Evolutionary conservation across 2,888 invertebrate genomes (phyloP), one percentile per base, ranked within the genome.

Genomic region (Leucoma salicis): DNA sequence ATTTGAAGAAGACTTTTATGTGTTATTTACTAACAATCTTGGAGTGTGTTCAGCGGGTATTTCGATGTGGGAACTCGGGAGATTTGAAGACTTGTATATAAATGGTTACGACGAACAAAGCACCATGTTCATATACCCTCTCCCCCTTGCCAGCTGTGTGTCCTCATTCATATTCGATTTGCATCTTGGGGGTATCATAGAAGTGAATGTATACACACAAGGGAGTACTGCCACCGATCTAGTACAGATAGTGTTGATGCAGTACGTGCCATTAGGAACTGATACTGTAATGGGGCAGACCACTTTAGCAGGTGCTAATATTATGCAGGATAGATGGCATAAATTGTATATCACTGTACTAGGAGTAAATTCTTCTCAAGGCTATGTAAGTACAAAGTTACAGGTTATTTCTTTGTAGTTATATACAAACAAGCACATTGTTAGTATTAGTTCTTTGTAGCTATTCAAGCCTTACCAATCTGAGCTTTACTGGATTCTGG

Each of bases 381-480:
- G 68, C 42, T 72, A 67, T 46, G 77, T 77, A 62, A 77, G 78
- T 75, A 42, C 13, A 13, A 2, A 12, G n/a, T n/a, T n/a, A n/a
- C n/a, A n/a, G n/a, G n/a, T n/a, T n/a, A n/a, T n/a, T n/a, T n/a
- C n/a, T n/a, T n/a, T n/a, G n/a, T n/a, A n/a, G n/a, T n/a, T n/a
- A n/a, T n/a, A n/a, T n/a, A n/a, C n/a, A n/a, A n/a, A n/a, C n/a
- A n/a, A n/a, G n/a, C n/a, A n/a, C n/a, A n/a, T n/a, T n/a, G n/a
- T n/a, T n/a, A n/a, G n/a, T n/a, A n/a, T n/a, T n/a, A n/a, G n/a
- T n/a, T n/a, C n/a, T n/a, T n/a, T n/a, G n/a, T n/a, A n/a, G n/a
- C n/a, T n/a, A n/a, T n/a, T n/a, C n/a, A n/a, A n/a, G n/a, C n/a
- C n/a, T n/a, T n/a, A n/a, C n/a, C n/a, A n/a, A n/a, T n/a, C n/a